These are phyloP conservation scores for Melanotaenia parkinsoni DNA, from an alignment of 2,797 vertebrate genomes.

Conservation along the genomic window DNA sequence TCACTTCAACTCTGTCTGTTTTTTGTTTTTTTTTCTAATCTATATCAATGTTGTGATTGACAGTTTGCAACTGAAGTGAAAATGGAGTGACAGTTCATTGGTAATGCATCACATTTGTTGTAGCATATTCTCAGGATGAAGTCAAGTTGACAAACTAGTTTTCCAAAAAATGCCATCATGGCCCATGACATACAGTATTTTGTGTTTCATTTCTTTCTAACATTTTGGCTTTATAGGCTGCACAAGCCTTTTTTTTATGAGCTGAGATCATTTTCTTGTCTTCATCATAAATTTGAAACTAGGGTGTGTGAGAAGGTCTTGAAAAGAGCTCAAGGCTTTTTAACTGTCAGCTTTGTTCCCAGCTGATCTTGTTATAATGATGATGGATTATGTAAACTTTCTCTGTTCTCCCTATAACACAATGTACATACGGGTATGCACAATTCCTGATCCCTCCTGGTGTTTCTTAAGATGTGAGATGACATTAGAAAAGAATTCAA, in stretches of 20 bases:
- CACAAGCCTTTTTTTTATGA: background rate
- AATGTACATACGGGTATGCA: too few relatives aligned
- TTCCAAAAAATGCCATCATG: background rate
- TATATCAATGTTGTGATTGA: too few relatives aligned
- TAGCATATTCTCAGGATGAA: background rate
- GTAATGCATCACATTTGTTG: background rate
- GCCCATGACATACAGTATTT: background rate
- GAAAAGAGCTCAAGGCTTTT: too few relatives aligned
- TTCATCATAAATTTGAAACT: background rate
- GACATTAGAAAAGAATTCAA: too few relatives aligned
- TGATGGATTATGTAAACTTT: too few relatives aligned
- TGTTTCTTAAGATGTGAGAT: background rate
- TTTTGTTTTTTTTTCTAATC: too few relatives aligned
- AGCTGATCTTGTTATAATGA: too few relatives aligned
- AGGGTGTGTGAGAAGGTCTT: background rate
- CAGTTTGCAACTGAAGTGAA: too few relatives aligned
- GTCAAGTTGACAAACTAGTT: background rate
- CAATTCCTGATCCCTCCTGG: background rate
- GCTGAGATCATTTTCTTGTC: background rate
- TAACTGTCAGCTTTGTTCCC: too few relatives aligned
- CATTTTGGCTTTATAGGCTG: background rate
- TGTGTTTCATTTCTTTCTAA: background rate
- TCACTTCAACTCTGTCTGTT: too few relatives aligned
- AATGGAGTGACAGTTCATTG: too few relatives aligned
- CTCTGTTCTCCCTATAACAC: too few relatives aligned